Base-by-base conservation (phyloP, 1,140 invertebrate genomes). In the Drosophila varians region DNA sequence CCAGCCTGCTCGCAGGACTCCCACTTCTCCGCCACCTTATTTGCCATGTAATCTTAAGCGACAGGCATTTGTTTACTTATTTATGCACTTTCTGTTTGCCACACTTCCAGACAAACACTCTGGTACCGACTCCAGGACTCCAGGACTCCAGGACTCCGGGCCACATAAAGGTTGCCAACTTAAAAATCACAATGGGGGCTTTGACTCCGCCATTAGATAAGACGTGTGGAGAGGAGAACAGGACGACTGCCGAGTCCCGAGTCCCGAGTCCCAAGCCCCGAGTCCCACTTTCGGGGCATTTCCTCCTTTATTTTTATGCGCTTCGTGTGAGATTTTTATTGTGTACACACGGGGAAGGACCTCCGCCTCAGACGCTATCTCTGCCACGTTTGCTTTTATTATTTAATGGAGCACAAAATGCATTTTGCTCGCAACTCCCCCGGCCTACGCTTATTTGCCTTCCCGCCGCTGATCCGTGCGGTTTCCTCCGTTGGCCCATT, bases 391-490 rank as follows among this genome's bases (percentile, higher is more conserved):
- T 77, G 82, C 82, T 87, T 87, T 87, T 87, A 87, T 87, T 87
- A 88, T 87, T 87, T 87, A 87, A 87, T 87, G 82, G 82, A 88
- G 82, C 82, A 87, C 82, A 87, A 88, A 87, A 87, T 87, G 82
- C 82, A 87, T 87, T 87, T 87, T 70, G 56, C 54, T 74, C 28
- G 9, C 28, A 58, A 61, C 61, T 66, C 55, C 66, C 45, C 26
- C 51, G 14, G n/a, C 36, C 56, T 4, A 2, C 25, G 45, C 42
- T 57, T 65, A 51, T 74, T 42, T 65, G 47, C 65, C 47, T 42
- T 54, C 43, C 16, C 51, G 45, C 38, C 52, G 12, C 60, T 52
- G 31, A 26, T 45, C 53, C 56, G 25, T 77, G 48, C 43, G 73
- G 46, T 68, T 66, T 49, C 47, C 42, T 36, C 70, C 47, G 49